Evolutionary conservation across 2,113 vertebrate species (phyloP).

Genomic region (Carassius auratus): DNA sequence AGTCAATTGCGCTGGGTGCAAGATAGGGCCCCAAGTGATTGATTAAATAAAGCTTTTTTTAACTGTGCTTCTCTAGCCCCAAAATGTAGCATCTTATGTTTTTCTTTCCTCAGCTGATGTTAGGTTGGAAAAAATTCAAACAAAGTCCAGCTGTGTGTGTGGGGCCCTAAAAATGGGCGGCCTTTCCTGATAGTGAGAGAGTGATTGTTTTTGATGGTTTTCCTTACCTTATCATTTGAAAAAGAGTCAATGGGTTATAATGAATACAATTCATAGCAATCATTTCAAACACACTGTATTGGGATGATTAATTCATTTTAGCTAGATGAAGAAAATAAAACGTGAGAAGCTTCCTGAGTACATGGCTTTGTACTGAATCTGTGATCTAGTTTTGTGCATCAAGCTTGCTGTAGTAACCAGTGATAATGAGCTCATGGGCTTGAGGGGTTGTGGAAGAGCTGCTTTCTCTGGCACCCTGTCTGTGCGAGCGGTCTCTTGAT

Average conservation of each 20-base stretch:
- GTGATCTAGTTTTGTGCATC: neutral
- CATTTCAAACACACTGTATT: neutral
- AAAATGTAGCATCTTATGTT: neutral
- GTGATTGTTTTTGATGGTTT: neutral
- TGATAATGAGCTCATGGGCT: neutral
- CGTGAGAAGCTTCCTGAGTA: neutral
- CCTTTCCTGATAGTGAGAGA: neutral
- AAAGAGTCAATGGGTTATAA: neutral
- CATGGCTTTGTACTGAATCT: neutral
- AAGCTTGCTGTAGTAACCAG: neutral
- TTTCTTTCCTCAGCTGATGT: neutral
- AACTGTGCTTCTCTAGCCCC: neutral
- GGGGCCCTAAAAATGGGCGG: neutral
- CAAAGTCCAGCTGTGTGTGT: neutral
- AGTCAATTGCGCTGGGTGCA: too few relatives aligned
- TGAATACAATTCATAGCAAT: neutral
- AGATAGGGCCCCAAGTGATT: neutral
- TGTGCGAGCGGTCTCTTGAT: neutral
- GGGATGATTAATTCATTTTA: neutral
- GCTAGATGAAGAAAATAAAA: neutral
- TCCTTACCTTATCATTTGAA: neutral
- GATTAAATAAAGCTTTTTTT: neutral
- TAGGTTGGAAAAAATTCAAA: neutral
- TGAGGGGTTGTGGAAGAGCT: neutral
- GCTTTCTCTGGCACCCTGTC: neutral